Base-by-base conservation (phyloP, 2,113 vertebrate species). In the Pantherophis guttatus region DNA sequence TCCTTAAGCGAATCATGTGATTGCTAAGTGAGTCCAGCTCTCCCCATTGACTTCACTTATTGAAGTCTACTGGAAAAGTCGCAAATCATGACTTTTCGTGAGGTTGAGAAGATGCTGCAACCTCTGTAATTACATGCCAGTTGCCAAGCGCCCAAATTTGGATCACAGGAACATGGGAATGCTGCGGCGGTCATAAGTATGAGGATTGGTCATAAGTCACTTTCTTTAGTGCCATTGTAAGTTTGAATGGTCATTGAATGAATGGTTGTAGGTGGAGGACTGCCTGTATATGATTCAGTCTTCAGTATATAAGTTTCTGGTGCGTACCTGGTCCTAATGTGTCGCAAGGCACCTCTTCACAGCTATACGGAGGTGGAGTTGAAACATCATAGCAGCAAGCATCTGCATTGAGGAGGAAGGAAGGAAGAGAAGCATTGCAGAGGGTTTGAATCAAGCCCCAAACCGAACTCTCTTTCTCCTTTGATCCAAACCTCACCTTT, bases 301-400 rank as follows among this genome's bases (percentile, higher is more conserved):
- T 29, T 52, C 5, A 15, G 48, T 50, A 26, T 23, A 23, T 0
- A 21, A 0, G 52, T 17, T 87, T 57, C 93, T 2, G 13, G 9
- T 1, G 21, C 95, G 86, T 62, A 97, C 97, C 95, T 0, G 97
- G 95, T 88, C 58, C 94, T 62, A 94, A 91, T 0, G 87, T 0
- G 11, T 52, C 52, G 11, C 92, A 17, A 50, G 94, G 91, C 17
- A 93, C 86, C 9, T 96, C 95, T 57, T 75, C 33, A 5, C 50
- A 94, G 81, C 95, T 93, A 15, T 97, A 97, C 0, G 97, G 97
- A 4, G 96, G 97, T 15, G 97, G 96, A 94, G 96, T 39, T 57
- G 96, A 92, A 5, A 93, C 96, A 8, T 96, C 95, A 0, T 93
- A 96, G 12, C 8, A 19, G 11, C 7, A 59, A 48, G 1, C 10